These are phyloP conservation scores for Drosophila mojavensis DNA, from an alignment of 1,140 invertebrate genomes.

Conservation along the genomic window DNA sequence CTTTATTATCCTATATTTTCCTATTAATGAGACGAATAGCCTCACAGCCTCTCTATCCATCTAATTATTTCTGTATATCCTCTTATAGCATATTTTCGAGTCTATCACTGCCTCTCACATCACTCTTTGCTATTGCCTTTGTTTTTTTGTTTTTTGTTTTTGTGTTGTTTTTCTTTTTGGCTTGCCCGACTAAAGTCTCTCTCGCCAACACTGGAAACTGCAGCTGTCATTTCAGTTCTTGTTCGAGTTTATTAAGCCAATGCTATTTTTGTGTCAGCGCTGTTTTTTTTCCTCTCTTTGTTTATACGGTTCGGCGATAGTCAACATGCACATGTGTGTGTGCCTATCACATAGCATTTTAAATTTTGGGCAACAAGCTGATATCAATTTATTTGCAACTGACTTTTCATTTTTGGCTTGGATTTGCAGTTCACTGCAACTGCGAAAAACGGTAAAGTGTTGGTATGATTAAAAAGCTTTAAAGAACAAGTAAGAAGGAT, in stretches of 20 bases:
- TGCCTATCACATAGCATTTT: constrained; percentile 2
- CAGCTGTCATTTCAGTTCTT: constrained; percentile 34
- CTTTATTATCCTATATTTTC: too few relatives aligned
- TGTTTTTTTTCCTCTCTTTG: constrained; percentile 2
- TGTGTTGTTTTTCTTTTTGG: constrained; percentile 4
- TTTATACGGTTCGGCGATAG: constrained; percentile 17
- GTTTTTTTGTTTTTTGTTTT: constrained; percentile 4
- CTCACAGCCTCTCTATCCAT: too few relatives aligned
- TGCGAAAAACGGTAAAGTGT: not conserved
- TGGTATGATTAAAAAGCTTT: not conserved
- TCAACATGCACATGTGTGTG: not conserved
- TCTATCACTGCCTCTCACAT: not conserved
- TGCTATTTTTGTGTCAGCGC: constrained; percentile 47
- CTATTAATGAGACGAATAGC: too few relatives aligned
- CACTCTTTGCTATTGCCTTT: not conserved
- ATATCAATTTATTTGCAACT: constrained; percentile 8
- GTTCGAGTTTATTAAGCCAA: constrained; percentile 52
- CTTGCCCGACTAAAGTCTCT: constrained; percentile 27
- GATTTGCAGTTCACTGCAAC: constrained; percentile 12
- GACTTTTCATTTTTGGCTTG: constrained; percentile 7
- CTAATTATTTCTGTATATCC: too few relatives aligned
- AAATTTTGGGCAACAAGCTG: constrained; percentile 12
- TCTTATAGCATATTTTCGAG: not conserved
- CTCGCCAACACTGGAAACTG: constrained; percentile 18
- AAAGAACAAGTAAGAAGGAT: too few relatives aligned